These are phyloP conservation scores for Xiphophorus couchianus DNA, from an alignment of 2,113 vertebrate species.

Conservation along the genomic window DNA sequence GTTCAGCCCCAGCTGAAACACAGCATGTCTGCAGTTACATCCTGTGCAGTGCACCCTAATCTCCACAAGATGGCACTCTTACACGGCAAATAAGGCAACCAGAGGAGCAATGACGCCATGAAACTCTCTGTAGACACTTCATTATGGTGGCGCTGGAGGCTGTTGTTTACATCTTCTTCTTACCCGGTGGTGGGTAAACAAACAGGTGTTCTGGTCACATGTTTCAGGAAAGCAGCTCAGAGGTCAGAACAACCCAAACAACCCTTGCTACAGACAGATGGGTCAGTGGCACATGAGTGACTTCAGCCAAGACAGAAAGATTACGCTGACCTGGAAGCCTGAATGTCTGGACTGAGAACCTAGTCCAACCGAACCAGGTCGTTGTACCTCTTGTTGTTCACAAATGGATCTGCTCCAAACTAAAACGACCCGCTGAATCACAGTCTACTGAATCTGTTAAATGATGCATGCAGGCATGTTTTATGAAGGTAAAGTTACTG, in stretches of 20 bases:
- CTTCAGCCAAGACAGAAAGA: background rate
- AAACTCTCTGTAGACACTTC: no score
- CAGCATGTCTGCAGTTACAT: background rate
- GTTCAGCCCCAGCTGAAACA: slow-evolving; percentile 9
- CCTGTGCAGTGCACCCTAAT: background rate
- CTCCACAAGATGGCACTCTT: slow-evolving; percentile 59
- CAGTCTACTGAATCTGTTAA: background rate
- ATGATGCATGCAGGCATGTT: background rate
- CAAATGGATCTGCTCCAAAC: background rate
- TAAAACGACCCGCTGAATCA: background rate
- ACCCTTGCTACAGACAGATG: background rate
- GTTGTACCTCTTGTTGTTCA: background rate
- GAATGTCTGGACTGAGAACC: background rate
- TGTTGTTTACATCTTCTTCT: background rate
- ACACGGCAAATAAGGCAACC: background rate
- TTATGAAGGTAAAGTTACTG: background rate
- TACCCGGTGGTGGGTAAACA: background rate
- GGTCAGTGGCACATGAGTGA: background rate
- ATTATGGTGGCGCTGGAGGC: no score
- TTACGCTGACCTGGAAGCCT: background rate
- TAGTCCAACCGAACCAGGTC: background rate
- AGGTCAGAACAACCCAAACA: background rate
- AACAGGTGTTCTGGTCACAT: background rate
- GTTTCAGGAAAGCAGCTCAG: background rate
- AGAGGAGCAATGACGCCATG: background rate